Evolutionary conservation across 2,888 invertebrate species (phyloP), one percentile per base, ranked within the genome.

Genomic region (Acanthopleura granulata): DNA sequence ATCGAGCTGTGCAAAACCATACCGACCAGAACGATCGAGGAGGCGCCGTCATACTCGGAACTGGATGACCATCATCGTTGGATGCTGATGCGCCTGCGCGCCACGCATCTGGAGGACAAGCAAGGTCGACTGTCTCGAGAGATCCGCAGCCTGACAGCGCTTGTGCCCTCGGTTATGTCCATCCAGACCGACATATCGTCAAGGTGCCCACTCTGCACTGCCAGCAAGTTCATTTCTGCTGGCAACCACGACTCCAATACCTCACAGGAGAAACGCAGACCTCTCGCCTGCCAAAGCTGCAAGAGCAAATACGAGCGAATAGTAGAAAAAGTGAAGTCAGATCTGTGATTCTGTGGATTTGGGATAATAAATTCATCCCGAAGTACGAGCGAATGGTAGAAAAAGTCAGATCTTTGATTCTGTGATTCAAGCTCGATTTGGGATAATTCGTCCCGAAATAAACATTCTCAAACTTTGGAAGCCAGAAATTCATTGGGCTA

Each of bases 141-240:
- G 66, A 66, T 66, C 1, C 66, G 66, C 12, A 66, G 66, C 14
- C 66, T 66, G 25, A 25, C 66, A 14, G 66, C 66, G 6, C 66
- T 66, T 27, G 66, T 66, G 22, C 66, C 66, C 16, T 66, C 66
- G 3, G 66, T 66, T 15, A 66, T 66, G 66, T 66, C 66, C 29
- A 66, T 66, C 6, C 66, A 66, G 66, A 66, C 29, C 22, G 66
- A 66, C 29, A 66, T 66, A 66, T 25, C 66, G 25, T 66, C 66
- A 22, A 22, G 66, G 29, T 66, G 66, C 25, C 66, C 66, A 6
- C 29, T 66, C 25, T 66, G 66, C 66, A 66, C 66, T 16, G 66
- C 66, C 66, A 66, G 66, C 29, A 66, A 66, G 66, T 66, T 66
- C 25, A 6, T 66, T 25, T 66, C 66, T 6, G 40, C 40, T 40